Evolutionary conservation across 2,113 vertebrate genomes (phyloP), one percentile per base, ranked within the genome.

Genomic region (Myotis davidii): DNA sequence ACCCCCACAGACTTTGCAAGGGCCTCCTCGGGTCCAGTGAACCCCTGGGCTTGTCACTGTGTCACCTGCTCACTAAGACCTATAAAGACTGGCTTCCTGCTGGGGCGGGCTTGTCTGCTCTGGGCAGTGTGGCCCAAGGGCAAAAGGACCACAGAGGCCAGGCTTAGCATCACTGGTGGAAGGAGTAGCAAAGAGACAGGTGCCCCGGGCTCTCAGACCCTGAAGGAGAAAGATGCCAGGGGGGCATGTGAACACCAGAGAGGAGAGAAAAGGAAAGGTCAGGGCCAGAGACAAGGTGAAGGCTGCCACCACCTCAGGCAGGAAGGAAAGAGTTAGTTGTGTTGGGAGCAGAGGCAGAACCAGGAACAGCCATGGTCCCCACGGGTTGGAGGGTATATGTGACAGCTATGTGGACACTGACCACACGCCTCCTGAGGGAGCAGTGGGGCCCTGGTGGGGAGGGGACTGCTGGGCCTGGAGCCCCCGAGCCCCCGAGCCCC

Each of bases 321-420:
- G 85, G 27, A 42, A 0, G 21, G 67, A 9, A 65, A 2, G 23
- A 5, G 29, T 12, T 8, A 1, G n/a, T 21, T 12, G 25, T 18
- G 14, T 25, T 10, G 1, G 0, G 8, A 21, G 6, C 76, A 39
- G 48, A 21, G 21, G 39, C 39, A 29, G 39, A 59, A 4, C 69
- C 34, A 14, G 13, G 14, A 17, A 56, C 17, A 16, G 59, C 34
- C 1, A 0, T 56, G 67, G 37, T 9, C 29, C 85, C 76, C 10
- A 0, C 5, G 25, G 42, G 74, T 14, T 1, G 1, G 7, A 3
- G 16, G 9, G 1, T 18, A 12, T 7, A 32, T 34, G 34, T 4
- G 25, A 65, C 4, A 13, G 37, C 54, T n/a, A n/a, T 21, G 0
- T 64, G 70, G 1, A 23, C 9, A 10, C 54, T 14, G 84, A 39